Evolutionary conservation across 2,888 invertebrate species (phyloP).

Genomic region (Drosophila meridionalis): DNA sequence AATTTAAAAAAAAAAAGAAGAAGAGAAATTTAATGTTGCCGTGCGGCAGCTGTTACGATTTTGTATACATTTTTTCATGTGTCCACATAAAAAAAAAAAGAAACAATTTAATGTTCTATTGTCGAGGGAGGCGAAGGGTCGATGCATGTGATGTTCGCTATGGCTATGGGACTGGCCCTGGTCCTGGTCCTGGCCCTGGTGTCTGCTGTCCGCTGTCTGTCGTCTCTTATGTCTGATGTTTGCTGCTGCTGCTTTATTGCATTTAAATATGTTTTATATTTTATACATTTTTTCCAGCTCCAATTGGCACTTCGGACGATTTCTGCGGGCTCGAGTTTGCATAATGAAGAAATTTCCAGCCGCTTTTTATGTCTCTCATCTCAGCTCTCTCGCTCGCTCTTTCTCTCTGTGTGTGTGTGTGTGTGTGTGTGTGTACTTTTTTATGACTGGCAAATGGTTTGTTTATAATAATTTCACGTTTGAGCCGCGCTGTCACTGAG

Average conservation of each 20-base stretch:
- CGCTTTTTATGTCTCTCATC: constrained; percentile 60
- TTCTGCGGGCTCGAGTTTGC: constrained; percentile 52
- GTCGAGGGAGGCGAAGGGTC: constrained; percentile 3
- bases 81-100: neutral
- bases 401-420: neutral
- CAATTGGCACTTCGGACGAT: constrained; percentile 48
- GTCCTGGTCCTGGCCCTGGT: neutral
- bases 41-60: neutral
- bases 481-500: constrained; percentile 64
- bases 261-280: constrained; percentile 75
- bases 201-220: neutral
- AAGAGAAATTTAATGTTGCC: neutral
- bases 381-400: neutral
- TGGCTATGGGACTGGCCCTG: neutral
- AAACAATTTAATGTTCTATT: neutral
- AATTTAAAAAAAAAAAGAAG: neutral
- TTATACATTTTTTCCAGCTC: constrained; percentile 50
- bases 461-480: constrained; percentile 80
- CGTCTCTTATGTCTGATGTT: constrained; percentile 4
- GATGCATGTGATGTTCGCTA: neutral
- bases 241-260: constrained; percentile 63
- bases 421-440: constrained; percentile 20
- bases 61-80: constrained; percentile 2
- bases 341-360: constrained; percentile 72
- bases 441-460: constrained; percentile 76